Evolutionary conservation across 2,797 vertebrate genomes (phyloP).

Genomic region (Cossypha polioptera): DNA sequence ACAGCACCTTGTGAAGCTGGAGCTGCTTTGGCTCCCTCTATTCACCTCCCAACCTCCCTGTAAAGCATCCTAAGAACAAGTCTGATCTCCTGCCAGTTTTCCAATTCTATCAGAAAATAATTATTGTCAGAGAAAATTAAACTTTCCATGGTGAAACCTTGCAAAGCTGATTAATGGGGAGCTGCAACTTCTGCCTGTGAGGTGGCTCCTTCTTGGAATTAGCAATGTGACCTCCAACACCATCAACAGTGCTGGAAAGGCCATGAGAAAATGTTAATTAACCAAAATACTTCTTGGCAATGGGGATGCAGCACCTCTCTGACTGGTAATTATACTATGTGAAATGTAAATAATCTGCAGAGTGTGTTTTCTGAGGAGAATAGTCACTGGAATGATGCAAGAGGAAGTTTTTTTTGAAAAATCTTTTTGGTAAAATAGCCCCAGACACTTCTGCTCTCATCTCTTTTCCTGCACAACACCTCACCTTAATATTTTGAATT

Average conservation of each 20-base stretch:
- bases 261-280: background rate
- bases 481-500: background rate
- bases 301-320: background rate
- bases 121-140: background rate
- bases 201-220: background rate
- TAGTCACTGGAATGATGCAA: background rate
- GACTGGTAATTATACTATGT: background rate
- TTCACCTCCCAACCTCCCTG: background rate
- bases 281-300: background rate
- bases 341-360: background rate
- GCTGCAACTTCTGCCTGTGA: background rate
- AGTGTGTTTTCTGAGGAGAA: background rate
- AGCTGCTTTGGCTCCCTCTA: background rate
- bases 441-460: background rate
- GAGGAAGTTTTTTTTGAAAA: background rate
- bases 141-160: rapidly evolving
- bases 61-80: background rate
- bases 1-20: background rate
- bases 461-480: background rate
- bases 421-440: background rate
- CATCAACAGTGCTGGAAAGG: background rate
- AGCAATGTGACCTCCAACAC: background rate
- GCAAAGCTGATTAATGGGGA: background rate
- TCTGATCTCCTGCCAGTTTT: background rate
- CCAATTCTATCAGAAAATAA: background rate